Percentiles rank a stretch among this genome's conserved stretches.
Conservation (phyloP, 2,888 invertebrate species). For the Hirtodrosophila cameraria region DNA sequence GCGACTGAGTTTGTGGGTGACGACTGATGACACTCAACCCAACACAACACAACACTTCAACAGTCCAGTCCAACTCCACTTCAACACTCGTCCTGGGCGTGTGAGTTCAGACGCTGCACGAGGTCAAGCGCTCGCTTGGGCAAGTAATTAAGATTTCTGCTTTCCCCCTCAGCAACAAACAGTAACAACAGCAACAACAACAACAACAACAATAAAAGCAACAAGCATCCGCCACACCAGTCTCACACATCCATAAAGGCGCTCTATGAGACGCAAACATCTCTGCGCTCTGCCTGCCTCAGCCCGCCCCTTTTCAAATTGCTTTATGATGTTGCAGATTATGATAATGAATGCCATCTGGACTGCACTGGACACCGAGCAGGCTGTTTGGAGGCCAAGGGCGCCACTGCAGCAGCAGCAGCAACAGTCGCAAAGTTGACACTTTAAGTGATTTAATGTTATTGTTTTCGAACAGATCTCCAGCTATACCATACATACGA, state of each 20-base stretch:
- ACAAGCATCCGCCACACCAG: conserved; percentile 42
- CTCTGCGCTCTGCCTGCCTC: conserved; percentile 37
- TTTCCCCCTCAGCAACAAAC: conserved; percentile 34
- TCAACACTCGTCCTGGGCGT: conserved; percentile 64
- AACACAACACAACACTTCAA: conserved; percentile 35
- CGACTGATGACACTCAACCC: conserved; percentile 33
- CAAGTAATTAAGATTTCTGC: conserved; percentile 78
- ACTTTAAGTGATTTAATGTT: conserved; percentile 83
- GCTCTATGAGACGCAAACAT: conserved; percentile 72
- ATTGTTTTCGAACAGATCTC: conserved; percentile 66
- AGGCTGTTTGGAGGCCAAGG: conserved; percentile 37
- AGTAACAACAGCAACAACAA: neutral
- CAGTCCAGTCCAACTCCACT: conserved; percentile 19
- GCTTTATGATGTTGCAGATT: conserved; percentile 81
- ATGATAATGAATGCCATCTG: conserved; percentile 82
- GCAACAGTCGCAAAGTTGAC: conserved; percentile 64
- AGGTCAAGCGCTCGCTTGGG: conserved; percentile 77
- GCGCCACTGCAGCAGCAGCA: conserved; percentile 31
- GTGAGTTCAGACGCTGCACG: conserved; percentile 56
- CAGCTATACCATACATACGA: conserved; percentile 13
- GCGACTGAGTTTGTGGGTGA: conserved; percentile 64
- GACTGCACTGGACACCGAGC: conserved; percentile 64
- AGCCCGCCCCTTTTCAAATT: conserved; percentile 61
- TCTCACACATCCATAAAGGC: conserved; percentile 67
- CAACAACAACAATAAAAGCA: conserved; percentile 14